phyloP scores from a whole-genome alignment of 2,888 invertebrate genomes.

The Drosophila antonietae region DNA sequence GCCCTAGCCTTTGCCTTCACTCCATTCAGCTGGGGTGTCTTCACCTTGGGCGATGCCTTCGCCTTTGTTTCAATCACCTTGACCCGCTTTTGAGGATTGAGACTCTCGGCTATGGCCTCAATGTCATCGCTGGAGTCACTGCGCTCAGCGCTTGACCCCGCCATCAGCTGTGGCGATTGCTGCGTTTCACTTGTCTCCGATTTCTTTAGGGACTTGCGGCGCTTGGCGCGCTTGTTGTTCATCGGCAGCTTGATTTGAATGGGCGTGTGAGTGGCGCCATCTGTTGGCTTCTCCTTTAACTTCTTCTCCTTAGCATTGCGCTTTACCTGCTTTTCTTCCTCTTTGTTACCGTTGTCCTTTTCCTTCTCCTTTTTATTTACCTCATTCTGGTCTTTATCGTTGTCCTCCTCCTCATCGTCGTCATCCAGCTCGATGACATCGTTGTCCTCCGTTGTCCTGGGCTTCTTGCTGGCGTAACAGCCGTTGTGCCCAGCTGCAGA shows the following conservation, averaged over 20 bases:
- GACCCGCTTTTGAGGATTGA: constrained; percentile 74
- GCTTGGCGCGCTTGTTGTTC: constrained; percentile 71
- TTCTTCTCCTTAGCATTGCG: background rate
- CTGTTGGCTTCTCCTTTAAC: background rate
- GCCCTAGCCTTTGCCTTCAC: background rate
- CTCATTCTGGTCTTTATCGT: background rate
- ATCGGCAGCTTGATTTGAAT: constrained; percentile 81
- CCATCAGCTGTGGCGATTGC: background rate
- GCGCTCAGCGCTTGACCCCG: constrained; percentile 2
- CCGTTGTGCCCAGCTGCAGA: constrained; percentile 19
- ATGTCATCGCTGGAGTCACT: constrained; percentile 77
- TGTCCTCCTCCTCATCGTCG: background rate
- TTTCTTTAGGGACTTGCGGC: constrained; percentile 61
- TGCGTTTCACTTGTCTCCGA: background rate
- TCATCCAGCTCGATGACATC: constrained; percentile 42
- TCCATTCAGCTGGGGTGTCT: background rate
- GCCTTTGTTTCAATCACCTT: constrained; percentile 46
- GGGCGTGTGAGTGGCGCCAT: constrained; percentile 5
- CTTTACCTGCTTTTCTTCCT: background rate
- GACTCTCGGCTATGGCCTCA: constrained; percentile 54
- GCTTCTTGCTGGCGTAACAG: constrained; percentile 42
- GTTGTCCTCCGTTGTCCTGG: constrained; percentile 33
- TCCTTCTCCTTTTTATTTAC: background rate
- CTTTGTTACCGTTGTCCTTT: background rate
- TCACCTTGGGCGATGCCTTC: background rate